Percentiles rank a stretch among this genome's conserved stretches.
phyloP scores from a whole-genome alignment of 2,113 vertebrate species.

The Zosterops pallidus region DNA sequence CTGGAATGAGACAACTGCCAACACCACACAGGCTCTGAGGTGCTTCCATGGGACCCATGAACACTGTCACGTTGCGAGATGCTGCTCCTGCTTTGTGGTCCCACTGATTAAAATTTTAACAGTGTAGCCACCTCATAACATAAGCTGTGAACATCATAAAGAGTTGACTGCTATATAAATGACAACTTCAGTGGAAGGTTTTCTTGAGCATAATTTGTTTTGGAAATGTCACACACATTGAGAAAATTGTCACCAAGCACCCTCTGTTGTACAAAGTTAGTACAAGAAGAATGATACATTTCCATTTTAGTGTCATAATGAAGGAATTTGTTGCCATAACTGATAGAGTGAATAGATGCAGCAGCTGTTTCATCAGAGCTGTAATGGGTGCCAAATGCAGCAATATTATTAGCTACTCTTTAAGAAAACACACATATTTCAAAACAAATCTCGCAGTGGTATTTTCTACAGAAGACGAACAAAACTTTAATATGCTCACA shows the following conservation, averaged over 20 bases:
- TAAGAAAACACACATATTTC: neutral
- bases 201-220: conserved; percentile 59
- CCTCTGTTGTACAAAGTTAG: conserved; percentile 73
- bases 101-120: conserved; percentile 30
- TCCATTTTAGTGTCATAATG: conserved; percentile 74
- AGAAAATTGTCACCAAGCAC: conserved; percentile 69
- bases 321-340: conserved; percentile 68
- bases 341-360: conserved; percentile 60
- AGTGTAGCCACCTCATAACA: conserved; percentile 28
- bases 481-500: neutral
- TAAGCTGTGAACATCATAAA: conserved; percentile 31
- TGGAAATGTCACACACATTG: conserved; percentile 63
- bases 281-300: conserved; percentile 71
- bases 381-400: conserved; percentile 44
- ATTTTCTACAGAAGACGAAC: neutral
- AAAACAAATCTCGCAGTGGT: conserved; percentile 25
- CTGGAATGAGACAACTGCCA: neutral
- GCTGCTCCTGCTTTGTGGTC: neutral
- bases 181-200: conserved; percentile 42
- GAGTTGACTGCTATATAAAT: conserved; percentile 18
- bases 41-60: neutral
- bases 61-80: neutral
- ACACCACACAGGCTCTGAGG: conserved; percentile 9
- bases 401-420: conserved; percentile 42
- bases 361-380: conserved; percentile 65